These are phyloP conservation scores for Rhadina sibilatrix DNA, from an alignment of 2,113 vertebrate species.

Conservation along the genomic window DNA sequence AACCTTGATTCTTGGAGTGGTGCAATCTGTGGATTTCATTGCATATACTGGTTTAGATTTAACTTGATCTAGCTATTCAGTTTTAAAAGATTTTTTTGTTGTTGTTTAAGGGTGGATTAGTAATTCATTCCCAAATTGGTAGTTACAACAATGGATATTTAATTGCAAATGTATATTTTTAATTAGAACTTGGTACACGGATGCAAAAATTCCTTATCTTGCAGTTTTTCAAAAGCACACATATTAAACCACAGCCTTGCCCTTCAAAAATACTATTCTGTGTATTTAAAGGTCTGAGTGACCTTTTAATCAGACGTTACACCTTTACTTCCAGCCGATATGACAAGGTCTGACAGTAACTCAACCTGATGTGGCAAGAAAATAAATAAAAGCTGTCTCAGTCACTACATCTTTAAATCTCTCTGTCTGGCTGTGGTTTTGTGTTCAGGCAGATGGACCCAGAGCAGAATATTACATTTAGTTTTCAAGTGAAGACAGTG, in stretches of 20 bases:
- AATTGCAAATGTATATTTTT: slow-evolving; percentile 16
- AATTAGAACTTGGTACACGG: not conserved
- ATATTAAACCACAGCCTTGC: slow-evolving; percentile 10
- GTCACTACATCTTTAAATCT: slow-evolving; percentile 16
- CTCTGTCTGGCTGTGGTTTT: slow-evolving; percentile 4
- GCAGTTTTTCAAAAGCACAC: not conserved
- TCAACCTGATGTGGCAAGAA: slow-evolving; percentile 10
- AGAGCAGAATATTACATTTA: not conserved
- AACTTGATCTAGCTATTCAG: not conserved
- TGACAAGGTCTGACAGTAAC: slow-evolving; percentile 28
- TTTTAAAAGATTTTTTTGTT: not conserved
- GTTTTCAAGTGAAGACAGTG: slow-evolving; percentile 26
- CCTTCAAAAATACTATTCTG: slow-evolving; percentile 40
- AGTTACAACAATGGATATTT: not conserved
- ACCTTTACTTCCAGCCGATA: slow-evolving; percentile 51
- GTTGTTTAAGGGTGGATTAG: not conserved
- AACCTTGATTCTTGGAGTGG: not conserved
- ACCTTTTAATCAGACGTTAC: slow-evolving; percentile 57
- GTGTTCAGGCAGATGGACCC: not conserved
- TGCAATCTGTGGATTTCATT: slow-evolving; percentile 24
- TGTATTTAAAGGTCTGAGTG: slow-evolving; percentile 52
- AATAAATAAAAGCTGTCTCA: slow-evolving; percentile 47
- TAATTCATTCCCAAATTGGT: not conserved
- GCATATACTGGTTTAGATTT: not conserved
- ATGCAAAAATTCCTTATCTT: slow-evolving; percentile 1